Conservation (phyloP, 2,113 vertebrate genomes). For the Coreoperca whiteheadi region DNA sequence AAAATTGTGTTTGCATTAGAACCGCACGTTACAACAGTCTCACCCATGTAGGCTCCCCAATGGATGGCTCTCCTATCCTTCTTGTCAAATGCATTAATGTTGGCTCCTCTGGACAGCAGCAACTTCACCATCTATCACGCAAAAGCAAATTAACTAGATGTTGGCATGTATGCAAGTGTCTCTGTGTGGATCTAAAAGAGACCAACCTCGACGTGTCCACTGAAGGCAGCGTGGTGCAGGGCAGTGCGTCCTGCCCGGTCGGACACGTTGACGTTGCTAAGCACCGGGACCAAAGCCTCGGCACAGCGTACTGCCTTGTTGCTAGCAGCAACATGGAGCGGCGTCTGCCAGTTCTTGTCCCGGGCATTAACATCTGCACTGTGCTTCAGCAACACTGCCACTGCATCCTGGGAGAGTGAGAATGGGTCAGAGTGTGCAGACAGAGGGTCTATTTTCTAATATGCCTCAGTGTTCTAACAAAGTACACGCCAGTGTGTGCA, state of each 20-base stretch:
- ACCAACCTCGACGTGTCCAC: slow-evolving; percentile 93
- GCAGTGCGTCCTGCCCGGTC: slow-evolving; percentile 96
- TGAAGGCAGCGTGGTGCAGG: slow-evolving; percentile 97
- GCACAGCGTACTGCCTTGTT: slow-evolving; percentile 97
- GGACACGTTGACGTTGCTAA: slow-evolving; percentile 96
- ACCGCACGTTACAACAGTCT: slow-evolving; percentile 28
- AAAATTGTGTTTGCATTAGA: neutral
- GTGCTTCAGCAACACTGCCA: slow-evolving; percentile 95
- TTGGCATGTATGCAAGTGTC: neutral
- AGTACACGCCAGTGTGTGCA: slow-evolving; percentile 24
- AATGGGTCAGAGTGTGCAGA: slow-evolving; percentile 17
- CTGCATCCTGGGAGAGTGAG: slow-evolving; percentile 88
- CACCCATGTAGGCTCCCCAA: slow-evolving; percentile 99
- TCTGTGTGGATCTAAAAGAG: neutral
- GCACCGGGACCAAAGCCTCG: slow-evolving; percentile 93
- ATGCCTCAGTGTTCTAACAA: slow-evolving; percentile 9
- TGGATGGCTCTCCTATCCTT: slow-evolving; percentile 97
- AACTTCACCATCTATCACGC: slow-evolving; percentile 93
- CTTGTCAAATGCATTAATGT: slow-evolving; percentile 99
- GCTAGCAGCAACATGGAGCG: slow-evolving; percentile 94
- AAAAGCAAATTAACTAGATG: slow-evolving; percentile 1
- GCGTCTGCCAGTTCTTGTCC: slow-evolving; percentile 99
- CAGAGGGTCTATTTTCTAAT: slow-evolving; percentile 5
- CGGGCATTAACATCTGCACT: slow-evolving; percentile 97
- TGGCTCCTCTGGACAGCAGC: slow-evolving; percentile 96